These are phyloP conservation scores for Mustelus asterias DNA, from an alignment of 2,113 vertebrate genomes.

Conservation along the genomic window DNA sequence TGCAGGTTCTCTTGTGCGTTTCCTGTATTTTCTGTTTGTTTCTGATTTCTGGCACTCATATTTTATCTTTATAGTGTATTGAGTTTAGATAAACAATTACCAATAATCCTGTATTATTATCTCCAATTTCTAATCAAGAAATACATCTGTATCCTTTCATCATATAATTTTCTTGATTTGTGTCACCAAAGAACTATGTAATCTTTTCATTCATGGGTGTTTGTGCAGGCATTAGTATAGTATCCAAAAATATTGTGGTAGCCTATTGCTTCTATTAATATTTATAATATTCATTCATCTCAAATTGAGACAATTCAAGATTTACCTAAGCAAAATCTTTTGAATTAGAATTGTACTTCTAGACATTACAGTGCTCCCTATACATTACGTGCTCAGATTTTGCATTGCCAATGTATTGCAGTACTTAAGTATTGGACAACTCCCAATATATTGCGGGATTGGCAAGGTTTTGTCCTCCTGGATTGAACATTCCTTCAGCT, in stretches of 20 bases:
- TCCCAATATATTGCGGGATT: background rate
- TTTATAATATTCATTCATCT: background rate
- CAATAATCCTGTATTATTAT: background rate
- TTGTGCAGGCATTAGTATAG: background rate
- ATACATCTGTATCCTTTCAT: background rate
- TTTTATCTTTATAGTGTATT: background rate
- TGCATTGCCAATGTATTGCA: background rate
- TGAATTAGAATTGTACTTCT: background rate
- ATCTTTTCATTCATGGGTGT: background rate
- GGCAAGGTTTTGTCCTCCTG: background rate
- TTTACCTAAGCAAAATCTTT: background rate
- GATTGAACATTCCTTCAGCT: background rate
- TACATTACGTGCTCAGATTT: background rate
- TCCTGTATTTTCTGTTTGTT: background rate
- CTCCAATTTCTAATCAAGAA: background rate
- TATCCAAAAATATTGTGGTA: background rate
- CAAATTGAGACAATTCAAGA: background rate
- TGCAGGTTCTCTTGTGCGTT: background rate
- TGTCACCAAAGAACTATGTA: background rate
- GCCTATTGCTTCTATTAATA: background rate
- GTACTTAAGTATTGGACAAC: background rate
- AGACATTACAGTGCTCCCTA: background rate
- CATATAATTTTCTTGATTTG: background rate
- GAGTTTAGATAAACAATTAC: background rate
- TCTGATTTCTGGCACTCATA: background rate